These are phyloP conservation scores for Limnothrissa miodon DNA, from an alignment of 2,113 vertebrate species.

Conservation along the genomic window DNA sequence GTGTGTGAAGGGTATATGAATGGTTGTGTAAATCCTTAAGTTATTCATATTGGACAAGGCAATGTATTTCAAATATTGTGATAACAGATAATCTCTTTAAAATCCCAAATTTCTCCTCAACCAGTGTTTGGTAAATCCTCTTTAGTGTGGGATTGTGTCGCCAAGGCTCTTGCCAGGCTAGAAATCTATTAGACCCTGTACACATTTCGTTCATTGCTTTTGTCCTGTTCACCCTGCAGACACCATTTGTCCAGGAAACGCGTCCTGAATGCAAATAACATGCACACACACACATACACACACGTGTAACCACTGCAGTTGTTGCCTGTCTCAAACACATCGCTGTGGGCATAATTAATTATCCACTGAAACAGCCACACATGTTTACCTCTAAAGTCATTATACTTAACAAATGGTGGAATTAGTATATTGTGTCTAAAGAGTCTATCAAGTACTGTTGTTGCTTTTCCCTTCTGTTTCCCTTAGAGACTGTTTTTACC, in stretches of 20 bases:
- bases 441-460: not conserved
- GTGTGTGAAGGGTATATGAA: not conserved
- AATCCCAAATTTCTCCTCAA: not conserved
- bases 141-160: not conserved
- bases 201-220: not conserved
- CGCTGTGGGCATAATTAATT: slow-evolving; percentile 7
- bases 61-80: not conserved
- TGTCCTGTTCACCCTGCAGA: not conserved
- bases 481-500: not conserved
- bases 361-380: not conserved
- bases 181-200: not conserved
- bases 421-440: slow-evolving; percentile 15
- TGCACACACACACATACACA: not conserved
- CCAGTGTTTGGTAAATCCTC: not conserved
- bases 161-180: not conserved
- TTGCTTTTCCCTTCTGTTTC: not conserved
- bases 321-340: not conserved
- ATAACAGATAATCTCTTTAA: not conserved
- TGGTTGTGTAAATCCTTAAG: not conserved
- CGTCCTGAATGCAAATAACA: not conserved
- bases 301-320: not conserved
- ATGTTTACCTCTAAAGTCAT: not conserved
- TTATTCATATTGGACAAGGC: not conserved
- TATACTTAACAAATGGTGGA: not conserved
- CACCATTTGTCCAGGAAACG: no score